A percentile compares a stretch with the other conserved stretches of the same genome.
These are phyloP conservation scores for Dicrurus megarhynchus DNA, from an alignment of 2,113 vertebrate species.

Conservation along the genomic window DNA sequence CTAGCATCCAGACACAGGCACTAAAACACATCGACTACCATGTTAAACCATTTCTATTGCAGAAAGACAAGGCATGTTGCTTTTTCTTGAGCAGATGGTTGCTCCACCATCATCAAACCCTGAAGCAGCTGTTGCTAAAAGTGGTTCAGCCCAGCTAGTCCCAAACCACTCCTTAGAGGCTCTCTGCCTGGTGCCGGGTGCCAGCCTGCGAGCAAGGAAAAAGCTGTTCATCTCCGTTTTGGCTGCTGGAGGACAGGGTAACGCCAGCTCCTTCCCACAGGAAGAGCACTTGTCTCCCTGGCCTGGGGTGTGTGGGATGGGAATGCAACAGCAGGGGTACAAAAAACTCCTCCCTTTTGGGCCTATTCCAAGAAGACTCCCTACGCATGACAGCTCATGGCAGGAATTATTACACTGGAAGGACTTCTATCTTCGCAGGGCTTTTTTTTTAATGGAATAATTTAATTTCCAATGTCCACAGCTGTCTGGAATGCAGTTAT, in stretches of 20 bases:
- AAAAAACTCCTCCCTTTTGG: background rate
- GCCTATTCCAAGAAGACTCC: background rate
- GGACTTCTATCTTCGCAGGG: background rate
- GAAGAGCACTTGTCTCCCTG: background rate
- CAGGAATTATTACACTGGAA: background rate
- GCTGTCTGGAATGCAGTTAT: background rate
- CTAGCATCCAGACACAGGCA: background rate
- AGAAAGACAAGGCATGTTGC: background rate
- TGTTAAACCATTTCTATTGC: background rate
- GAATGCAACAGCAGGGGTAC: background rate
- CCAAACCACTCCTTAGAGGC: background rate
- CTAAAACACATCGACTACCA: background rate
- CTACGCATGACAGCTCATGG: background rate
- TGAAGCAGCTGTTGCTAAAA: background rate
- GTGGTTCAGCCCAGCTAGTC: accelerated
- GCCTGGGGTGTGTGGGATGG: accelerated
- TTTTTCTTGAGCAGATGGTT: background rate
- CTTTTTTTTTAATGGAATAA: background rate
- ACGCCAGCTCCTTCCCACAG: background rate
- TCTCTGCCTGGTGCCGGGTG: accelerated
- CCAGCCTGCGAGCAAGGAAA: background rate
- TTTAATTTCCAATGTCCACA: background rate
- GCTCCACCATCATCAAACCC: background rate
- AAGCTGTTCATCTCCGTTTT: accelerated
- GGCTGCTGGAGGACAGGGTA: background rate